A percentile compares a stretch with the other conserved stretches of the same genome.
Evolutionary conservation across 2,888 invertebrate species (phyloP).

Genomic region (Phalangium opilio): DNA sequence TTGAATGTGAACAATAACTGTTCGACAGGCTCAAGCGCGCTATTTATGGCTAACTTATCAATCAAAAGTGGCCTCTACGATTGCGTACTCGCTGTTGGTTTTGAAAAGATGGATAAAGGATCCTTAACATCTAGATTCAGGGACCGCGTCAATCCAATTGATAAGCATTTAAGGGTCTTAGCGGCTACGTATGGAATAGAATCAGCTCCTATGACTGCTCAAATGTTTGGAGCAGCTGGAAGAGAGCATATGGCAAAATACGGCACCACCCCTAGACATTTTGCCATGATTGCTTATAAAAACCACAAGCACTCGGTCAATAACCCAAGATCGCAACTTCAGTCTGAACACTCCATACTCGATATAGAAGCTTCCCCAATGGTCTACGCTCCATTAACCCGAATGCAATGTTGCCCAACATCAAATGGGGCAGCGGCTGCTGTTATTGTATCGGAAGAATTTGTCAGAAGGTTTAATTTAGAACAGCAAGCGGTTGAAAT

Average conservation of each 20-base stretch:
- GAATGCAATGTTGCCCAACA: conserved; percentile 94
- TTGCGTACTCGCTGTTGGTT: conserved; percentile 63
- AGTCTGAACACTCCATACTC: conserved; percentile 74
- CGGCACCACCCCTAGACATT: conserved; percentile 79
- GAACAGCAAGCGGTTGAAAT: conserved; percentile 85
- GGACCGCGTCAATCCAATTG: conserved; percentile 77
- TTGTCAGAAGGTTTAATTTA: conserved; percentile 65
- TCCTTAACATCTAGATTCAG: conserved; percentile 58
- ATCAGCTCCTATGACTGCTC: conserved; percentile 73
- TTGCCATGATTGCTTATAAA: conserved; percentile 94
- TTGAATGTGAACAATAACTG: conserved; percentile 99
- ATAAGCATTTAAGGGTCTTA: conserved; percentile 73
- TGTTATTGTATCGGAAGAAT: conserved; percentile 75
- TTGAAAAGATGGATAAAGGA: conserved; percentile 95
- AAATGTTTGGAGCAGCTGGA: conserved; percentile 92
- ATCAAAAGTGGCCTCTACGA: conserved; percentile 50
- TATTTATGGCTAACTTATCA: conserved; percentile 77
- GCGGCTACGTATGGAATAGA: conserved; percentile 62
- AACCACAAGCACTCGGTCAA: conserved; percentile 93
- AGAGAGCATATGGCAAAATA: conserved; percentile 91
- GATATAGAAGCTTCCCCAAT: conserved; percentile 66
- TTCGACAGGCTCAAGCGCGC: conserved; percentile 85
- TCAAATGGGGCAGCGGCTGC: conserved; percentile 96
- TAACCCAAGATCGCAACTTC: conserved; percentile 93
- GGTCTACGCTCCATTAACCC: conserved; percentile 82